phyloP scores from a whole-genome alignment of 2,888 invertebrate species.

The Xestia c-nigrum region DNA sequence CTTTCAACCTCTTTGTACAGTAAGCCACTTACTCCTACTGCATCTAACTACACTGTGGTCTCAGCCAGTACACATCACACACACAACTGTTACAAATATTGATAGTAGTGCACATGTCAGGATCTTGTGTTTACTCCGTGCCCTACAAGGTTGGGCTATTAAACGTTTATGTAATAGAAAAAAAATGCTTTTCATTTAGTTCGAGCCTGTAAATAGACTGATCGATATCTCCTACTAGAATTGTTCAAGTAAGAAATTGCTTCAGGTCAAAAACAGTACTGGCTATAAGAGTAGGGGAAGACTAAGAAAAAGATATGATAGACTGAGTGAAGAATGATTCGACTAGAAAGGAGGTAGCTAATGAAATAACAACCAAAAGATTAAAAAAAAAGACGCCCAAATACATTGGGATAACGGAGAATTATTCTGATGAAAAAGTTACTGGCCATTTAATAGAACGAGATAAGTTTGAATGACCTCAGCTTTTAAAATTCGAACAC shows the following conservation, averaged over 20 bases:
- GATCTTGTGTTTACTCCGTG: constrained; percentile 45
- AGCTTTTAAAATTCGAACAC: constrained; percentile 32
- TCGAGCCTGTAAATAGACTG: not conserved
- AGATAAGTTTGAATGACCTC: not conserved
- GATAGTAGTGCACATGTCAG: constrained; percentile 53
- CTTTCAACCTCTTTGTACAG: not conserved
- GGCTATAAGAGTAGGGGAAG: not conserved
- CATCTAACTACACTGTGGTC: constrained; percentile 12
- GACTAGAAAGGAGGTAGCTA: not conserved
- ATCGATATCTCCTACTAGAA: constrained; percentile 27
- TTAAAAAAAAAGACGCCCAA: not conserved
- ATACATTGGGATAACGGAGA: not conserved
- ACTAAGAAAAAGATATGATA: not conserved
- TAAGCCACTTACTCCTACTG: not conserved
- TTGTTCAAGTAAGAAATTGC: constrained; percentile 29
- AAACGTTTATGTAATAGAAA: constrained; percentile 48
- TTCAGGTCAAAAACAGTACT: constrained; percentile 9
- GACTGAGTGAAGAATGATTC: not conserved
- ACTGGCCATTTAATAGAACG: not conserved
- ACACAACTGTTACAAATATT: constrained; percentile 66
- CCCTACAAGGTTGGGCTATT: constrained; percentile 50
- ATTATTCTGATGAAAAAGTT: constrained; percentile 1
- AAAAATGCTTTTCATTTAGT: constrained; percentile 37
- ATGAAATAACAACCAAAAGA: not conserved
- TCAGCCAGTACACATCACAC: constrained; percentile 12